Evolutionary conservation across 2,888 invertebrate species (phyloP), one percentile per base, ranked within the genome.

Genomic region (Dicycla oo): DNA sequence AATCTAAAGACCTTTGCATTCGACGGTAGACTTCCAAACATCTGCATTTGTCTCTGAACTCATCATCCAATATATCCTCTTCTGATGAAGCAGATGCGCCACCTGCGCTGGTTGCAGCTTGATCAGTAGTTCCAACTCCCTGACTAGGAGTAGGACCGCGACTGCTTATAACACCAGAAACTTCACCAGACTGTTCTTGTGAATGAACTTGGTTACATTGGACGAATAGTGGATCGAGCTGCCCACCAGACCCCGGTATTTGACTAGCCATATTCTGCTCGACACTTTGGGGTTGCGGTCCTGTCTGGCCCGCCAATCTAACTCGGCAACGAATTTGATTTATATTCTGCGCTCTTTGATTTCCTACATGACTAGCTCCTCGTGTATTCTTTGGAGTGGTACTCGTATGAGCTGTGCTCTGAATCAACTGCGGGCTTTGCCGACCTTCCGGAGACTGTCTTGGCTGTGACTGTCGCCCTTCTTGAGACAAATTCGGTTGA

Each of bases 1-100:
- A 43, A 38, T 73, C 65, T 18, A 51, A 34, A 38, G 30, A 49
- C 7, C 47, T 57, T n/a, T 13, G 38, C 53, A 69, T 80, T n/a
- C n/a, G 61, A 6, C 61, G 69, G 18, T 62, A 70, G 8, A 51
- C 45, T 1, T 83, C 77, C 20, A 80, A 56, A 75, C 81, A 81
- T 58, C 53, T 73, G 15, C 81, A 83, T 40, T 63, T 75, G 8
- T 61, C 10, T 18, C 18, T 54, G 5, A 64, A 49, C 11, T 53
- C 34, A 3, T 13, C 3, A 4, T 70, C 69, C 6, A 68, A 11
- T 23, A 34, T n/a, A 34, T 80, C 54, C 30, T 61, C 78, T 15
- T 49, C 58, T 49, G 73, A 77, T n/a, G 58, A 77, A 18, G 11
- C 20, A 23, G 49, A 30, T 49, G 38, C 38, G 0, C 23, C 3